Conservation (phyloP, 2,113 vertebrate genomes). For the Microtus montanus region DNA sequence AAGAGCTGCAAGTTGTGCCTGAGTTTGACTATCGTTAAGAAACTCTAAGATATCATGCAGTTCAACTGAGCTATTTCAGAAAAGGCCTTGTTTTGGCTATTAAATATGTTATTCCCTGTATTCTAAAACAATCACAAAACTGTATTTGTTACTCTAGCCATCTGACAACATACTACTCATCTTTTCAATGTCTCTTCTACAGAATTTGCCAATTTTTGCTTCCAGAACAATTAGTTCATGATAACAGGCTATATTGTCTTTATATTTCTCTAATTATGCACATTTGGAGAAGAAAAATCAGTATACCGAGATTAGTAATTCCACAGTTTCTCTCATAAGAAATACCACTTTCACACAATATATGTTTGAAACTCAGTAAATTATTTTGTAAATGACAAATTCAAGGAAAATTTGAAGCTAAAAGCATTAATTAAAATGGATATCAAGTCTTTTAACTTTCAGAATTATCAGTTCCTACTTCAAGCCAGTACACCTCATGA, state of each 20-base stretch:
- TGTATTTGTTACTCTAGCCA: background rate
- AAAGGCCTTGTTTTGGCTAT: background rate
- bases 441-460: background rate
- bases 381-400: background rate
- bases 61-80: background rate
- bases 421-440: background rate
- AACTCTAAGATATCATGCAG: background rate
- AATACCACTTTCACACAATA: background rate
- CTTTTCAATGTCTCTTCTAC: background rate
- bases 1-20: background rate
- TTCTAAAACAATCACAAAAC: background rate
- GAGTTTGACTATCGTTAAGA: background rate
- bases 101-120: background rate
- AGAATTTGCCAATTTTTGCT: background rate
- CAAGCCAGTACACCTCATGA: background rate
- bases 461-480: background rate
- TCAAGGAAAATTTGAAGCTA: background rate
- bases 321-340: rapidly evolving
- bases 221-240: background rate
- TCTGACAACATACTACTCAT: background rate
- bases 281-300: background rate
- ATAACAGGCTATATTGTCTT: no score
- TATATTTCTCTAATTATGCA: background rate
- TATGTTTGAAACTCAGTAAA: background rate
- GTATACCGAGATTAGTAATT: background rate